Percentiles rank a stretch among this genome's conserved stretches.
These are phyloP conservation scores for Mesocentrotus franciscanus DNA, from an alignment of 53 echinoderm and acorn worm genomes.

Conservation along the genomic window DNA sequence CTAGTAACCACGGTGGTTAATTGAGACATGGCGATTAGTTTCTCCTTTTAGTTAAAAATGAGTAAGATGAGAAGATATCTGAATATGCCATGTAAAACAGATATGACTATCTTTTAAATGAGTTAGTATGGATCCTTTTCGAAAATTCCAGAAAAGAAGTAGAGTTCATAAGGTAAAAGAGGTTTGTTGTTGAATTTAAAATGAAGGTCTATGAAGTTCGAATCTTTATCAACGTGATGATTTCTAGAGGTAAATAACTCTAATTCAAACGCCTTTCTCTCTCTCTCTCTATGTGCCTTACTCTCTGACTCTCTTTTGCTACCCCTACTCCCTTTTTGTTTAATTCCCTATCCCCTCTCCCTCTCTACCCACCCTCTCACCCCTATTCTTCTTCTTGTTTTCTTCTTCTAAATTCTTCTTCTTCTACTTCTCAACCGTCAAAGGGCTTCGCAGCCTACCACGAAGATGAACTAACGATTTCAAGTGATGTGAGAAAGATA, in stretches of 20 bases:
- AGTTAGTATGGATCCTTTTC: not conserved
- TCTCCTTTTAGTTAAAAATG: not conserved
- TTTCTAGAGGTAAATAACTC: no score
- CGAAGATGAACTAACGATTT: no score
- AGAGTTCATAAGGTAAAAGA: no score
- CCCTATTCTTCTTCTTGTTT: no score
- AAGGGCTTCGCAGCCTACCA: no score
- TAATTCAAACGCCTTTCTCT: not conserved
- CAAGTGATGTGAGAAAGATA: no score
- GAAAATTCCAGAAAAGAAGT: not conserved
- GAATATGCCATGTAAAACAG: no score
- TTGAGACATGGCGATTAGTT: not conserved
- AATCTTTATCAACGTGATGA: not conserved
- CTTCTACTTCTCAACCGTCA: no score
- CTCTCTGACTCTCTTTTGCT: not conserved
- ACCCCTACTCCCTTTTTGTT: not conserved
- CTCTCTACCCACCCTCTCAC: no score
- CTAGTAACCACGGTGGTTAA: not conserved
- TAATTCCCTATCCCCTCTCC: no score
- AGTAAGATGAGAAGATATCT: not conserved
- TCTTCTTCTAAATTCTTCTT: no score
- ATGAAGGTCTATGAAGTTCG: not conserved
- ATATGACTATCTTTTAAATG: not conserved
- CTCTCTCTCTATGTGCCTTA: not conserved
- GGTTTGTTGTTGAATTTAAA: not conserved